A percentile compares a stretch with the other conserved stretches of the same genome.
These are phyloP conservation scores for Drosophila crucigera DNA, from an alignment of 2,888 invertebrate genomes.

Conservation along the genomic window DNA sequence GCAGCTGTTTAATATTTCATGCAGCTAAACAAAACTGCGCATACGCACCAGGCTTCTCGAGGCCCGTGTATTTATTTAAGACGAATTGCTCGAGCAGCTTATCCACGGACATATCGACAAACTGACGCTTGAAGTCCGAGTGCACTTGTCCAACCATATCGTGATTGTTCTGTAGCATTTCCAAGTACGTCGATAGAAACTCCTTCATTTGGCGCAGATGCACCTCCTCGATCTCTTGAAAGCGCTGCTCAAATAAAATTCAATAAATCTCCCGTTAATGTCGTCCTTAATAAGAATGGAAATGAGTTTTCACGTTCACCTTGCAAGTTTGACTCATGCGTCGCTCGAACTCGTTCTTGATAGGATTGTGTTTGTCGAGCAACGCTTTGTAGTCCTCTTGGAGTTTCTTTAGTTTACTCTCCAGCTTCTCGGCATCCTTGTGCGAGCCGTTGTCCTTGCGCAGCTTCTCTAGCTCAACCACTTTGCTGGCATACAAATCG, in stretches of 20 bases:
- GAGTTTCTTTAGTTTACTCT: constrained; percentile 95
- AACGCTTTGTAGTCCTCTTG: constrained; percentile 97
- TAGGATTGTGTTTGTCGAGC: constrained; percentile 95
- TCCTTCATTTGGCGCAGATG: constrained; percentile 98
- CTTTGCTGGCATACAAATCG: constrained; percentile 95
- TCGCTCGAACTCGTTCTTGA: constrained; percentile 97
- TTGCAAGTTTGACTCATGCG: constrained; percentile 97
- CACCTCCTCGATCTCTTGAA: constrained; percentile 97
- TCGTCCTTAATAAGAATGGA: not conserved
- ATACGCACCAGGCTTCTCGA: constrained; percentile 93
- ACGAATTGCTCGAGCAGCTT: constrained; percentile 96
- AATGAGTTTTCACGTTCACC: constrained; percentile 83
- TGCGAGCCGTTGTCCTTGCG: constrained; percentile 94
- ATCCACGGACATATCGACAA: constrained; percentile 96
- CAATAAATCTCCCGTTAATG: not conserved
- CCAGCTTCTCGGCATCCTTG: constrained; percentile 97
- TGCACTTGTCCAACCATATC: constrained; percentile 97
- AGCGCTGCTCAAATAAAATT: constrained; percentile 87
- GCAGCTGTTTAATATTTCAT: not conserved
- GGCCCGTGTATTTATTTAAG: constrained; percentile 95
- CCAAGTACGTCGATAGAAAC: constrained; percentile 95
- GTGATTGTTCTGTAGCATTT: constrained; percentile 95
- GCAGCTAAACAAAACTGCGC: not conserved
- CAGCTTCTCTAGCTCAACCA: constrained; percentile 94
- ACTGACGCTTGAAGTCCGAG: constrained; percentile 95